Evolutionary conservation across 2,888 invertebrate species (phyloP), one percentile per base, ranked within the genome.

Genomic region (Erebia epiphron): DNA sequence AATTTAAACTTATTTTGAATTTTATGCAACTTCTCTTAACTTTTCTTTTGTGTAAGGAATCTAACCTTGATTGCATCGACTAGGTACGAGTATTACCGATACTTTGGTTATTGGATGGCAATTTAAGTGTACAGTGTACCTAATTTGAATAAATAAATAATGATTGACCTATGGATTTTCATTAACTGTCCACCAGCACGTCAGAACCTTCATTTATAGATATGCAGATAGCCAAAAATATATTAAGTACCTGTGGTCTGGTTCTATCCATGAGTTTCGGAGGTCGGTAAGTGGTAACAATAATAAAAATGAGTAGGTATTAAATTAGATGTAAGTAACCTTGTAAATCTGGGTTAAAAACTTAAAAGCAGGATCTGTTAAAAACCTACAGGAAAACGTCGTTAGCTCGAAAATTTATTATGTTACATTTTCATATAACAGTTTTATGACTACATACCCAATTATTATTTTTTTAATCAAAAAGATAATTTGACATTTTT

Each of bases 401-500:
- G 18, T 61, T 61, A 46, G 35, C n/a, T 18, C 2, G n/a, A 61
- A 21, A 46, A 62, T 62, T 62, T 49, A 43, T 50, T 14, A 63
- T 18, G 21, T 5, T n/a, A 49, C 11, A 13, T 35, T 16, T 35
- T 35, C 54, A 16, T 54, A 26, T 66, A 57, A 14, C 18, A 21
- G 46, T 56, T 66, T 66, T 66, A 66, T 57, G 57, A 57, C 43
- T 57, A 18, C 35, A 67, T 67, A 35, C 35, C 7, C 35, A 35
- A 35, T 35, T 35, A 35, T 67, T 57, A 16, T 56, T 56, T 21
- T 56, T 58, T 49, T 52, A 58, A 35, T 8, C 49, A 21, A 57
- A 58, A 49, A 16, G 58, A 43, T 50, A 50, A 58, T 67, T 67
- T 67, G 35, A 50, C 58, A 67, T 50, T 56, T 67, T 67, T 56